Evolutionary conservation across 1,140 invertebrate species (phyloP).

Genomic region (Helicoverpa zea): DNA sequence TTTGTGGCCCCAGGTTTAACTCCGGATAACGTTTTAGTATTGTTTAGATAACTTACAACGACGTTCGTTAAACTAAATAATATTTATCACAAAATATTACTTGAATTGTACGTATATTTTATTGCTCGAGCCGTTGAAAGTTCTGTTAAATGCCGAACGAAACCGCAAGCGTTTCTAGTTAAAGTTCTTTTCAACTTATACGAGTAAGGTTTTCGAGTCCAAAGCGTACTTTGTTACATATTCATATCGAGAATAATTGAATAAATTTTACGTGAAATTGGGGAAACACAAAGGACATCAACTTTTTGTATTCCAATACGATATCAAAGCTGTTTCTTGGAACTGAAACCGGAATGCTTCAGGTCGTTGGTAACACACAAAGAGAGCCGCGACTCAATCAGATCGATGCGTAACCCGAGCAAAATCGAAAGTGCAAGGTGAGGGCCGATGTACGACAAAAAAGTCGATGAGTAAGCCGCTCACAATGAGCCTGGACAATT

Average conservation of each 20-base stretch:
- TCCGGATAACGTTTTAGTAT: constrained; percentile 16
- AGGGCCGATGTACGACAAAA: constrained; percentile 61
- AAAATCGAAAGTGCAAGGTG: constrained; percentile 71
- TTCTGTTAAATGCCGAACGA: constrained; percentile 1
- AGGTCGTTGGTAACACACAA: constrained; percentile 36
- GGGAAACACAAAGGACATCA: constrained; percentile 42
- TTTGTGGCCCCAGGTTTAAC: constrained; percentile 3
- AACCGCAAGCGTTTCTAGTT: constrained; percentile 2
- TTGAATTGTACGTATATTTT: constrained; percentile 11
- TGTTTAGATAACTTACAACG: constrained; percentile 33
- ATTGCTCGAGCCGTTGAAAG: constrained; percentile 24
- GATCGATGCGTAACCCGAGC: constrained; percentile 42
- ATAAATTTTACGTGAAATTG: constrained; percentile 37
- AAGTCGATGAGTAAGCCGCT: constrained; percentile 56
- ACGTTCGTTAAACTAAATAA: constrained; percentile 34
- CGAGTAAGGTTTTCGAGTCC: constrained; percentile 16
- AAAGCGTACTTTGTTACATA: constrained; percentile 30
- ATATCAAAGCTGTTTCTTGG: constrained; percentile 46
- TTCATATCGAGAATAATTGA: constrained; percentile 2
- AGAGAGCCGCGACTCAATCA: constrained; percentile 38
- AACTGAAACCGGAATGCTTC: constrained; percentile 48
- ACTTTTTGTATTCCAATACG: constrained; percentile 30
- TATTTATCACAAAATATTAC: constrained; percentile 24
- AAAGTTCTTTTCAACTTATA: background rate
- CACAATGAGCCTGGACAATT: constrained; percentile 60